A percentile compares a stretch with the other conserved stretches of the same genome.
These are phyloP conservation scores for Sylvia atricapilla DNA, from an alignment of 2,113 vertebrate genomes.

Conservation along the genomic window DNA sequence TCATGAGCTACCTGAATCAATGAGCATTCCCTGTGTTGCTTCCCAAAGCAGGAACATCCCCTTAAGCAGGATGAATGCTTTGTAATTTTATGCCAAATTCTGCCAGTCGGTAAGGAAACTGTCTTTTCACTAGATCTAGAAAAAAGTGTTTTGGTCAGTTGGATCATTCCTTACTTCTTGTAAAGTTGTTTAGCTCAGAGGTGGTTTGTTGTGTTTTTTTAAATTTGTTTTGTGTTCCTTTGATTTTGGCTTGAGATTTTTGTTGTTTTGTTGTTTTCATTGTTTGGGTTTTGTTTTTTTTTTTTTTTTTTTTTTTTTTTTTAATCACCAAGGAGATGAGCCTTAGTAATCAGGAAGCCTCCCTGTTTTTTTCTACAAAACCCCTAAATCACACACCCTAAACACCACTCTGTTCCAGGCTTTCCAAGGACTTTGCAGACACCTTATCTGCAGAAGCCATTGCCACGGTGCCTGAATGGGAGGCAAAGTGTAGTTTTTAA, in stretches of 20 bases:
- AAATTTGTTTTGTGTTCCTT: background rate
- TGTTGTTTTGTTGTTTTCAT: background rate
- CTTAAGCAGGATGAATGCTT: background rate
- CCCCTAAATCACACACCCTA: background rate
- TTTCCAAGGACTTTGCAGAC: constrained; percentile 9
- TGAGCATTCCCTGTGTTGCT: background rate
- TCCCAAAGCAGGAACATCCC: background rate
- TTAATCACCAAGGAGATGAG: background rate
- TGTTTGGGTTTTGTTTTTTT: background rate
- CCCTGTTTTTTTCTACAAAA: background rate
- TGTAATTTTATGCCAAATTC: background rate
- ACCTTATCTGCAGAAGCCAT: background rate
- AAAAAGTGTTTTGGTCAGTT: background rate
- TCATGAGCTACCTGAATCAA: background rate
- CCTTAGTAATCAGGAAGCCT: background rate
- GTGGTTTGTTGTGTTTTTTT: background rate
- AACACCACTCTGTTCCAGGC: background rate
- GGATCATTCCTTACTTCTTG: background rate
- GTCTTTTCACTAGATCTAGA: background rate
- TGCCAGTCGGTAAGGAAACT: background rate
- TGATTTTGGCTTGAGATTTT: background rate
- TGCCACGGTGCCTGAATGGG: background rate
- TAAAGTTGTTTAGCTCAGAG: background rate
- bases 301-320: background rate
- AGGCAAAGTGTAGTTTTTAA: background rate